Percentiles rank a stretch among this genome's conserved stretches.
Evolutionary conservation across 2,888 invertebrate species (phyloP).

Genomic region (Gibbula magus): DNA sequence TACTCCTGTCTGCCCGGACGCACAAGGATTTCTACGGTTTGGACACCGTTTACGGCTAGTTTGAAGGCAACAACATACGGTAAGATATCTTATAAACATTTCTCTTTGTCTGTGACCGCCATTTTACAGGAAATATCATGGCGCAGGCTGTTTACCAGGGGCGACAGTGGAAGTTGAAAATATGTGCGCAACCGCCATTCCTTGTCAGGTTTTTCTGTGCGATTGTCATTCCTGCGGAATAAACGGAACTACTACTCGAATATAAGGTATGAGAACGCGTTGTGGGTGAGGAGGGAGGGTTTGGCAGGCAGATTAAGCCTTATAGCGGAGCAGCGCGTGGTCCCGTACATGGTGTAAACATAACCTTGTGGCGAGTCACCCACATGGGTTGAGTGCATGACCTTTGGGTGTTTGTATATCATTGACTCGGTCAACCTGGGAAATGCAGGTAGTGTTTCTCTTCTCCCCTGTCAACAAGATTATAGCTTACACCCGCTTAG

Average conservation of each 20-base stretch:
- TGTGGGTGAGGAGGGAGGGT: background rate
- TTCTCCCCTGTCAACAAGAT: background rate
- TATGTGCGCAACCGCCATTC: constrained; percentile 17
- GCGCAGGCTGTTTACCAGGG: background rate
- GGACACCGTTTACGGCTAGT: constrained; percentile 8
- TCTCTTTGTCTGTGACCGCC: background rate
- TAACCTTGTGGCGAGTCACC: constrained; percentile 51
- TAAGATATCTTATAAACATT: constrained; percentile 7
- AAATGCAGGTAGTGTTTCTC: background rate
- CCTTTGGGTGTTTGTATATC: constrained; percentile 66
- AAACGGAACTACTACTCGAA: background rate
- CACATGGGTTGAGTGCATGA: constrained; percentile 65
- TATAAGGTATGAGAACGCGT: background rate
- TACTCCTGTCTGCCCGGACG: constrained; percentile 57
- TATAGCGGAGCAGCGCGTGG: background rate
- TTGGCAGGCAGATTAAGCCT: background rate
- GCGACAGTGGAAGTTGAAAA: background rate
- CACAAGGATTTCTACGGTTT: constrained; percentile 2
- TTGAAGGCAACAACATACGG: constrained; percentile 13
- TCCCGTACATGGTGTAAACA: constrained; percentile 45
- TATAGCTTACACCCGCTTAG: too few relatives aligned
- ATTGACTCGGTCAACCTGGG: constrained; percentile 59
- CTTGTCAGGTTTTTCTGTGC: constrained; percentile 1
- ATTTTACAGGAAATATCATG: background rate
- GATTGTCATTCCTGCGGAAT: background rate